Evolutionary conservation across 2,888 invertebrate genomes (phyloP).

Genomic region (Eupsilia transversa): DNA sequence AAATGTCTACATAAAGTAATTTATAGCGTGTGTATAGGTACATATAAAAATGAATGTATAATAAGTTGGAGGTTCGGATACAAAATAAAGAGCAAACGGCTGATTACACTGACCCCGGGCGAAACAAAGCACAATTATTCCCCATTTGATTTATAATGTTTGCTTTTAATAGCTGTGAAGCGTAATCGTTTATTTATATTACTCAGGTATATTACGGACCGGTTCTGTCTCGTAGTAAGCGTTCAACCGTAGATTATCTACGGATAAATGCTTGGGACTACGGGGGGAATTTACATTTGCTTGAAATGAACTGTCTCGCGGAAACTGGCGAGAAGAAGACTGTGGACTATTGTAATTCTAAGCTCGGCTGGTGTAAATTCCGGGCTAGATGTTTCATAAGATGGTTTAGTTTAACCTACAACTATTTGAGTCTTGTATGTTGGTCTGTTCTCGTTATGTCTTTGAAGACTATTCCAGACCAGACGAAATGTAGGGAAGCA

Average conservation of each 20-base stretch:
- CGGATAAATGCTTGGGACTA: conserved; percentile 52
- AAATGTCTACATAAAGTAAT: conserved; percentile 64
- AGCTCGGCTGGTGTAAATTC: conserved; percentile 30
- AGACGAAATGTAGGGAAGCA: neutral
- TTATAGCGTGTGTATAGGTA: conserved; percentile 59
- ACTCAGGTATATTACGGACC: conserved; percentile 69
- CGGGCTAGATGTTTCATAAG: conserved; percentile 22
- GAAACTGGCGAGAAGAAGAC: conserved; percentile 41
- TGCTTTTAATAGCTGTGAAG: conserved; percentile 82
- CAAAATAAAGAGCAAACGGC: conserved; percentile 80
- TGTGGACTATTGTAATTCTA: conserved; percentile 49
- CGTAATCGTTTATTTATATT: conserved; percentile 82
- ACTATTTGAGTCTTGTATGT: conserved; percentile 3
- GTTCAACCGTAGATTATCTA: conserved; percentile 50
- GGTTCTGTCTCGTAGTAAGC: conserved; percentile 56
- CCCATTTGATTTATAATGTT: conserved; percentile 85
- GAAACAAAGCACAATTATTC: conserved; percentile 87
- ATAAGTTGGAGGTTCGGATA: conserved; percentile 72
- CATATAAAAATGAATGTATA: conserved; percentile 72
- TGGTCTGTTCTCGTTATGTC: neutral
- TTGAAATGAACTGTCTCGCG: conserved; percentile 58
- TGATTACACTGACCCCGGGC: conserved; percentile 88
- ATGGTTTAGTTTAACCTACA: conserved; percentile 10
- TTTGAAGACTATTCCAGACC: neutral
- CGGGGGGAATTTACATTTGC: conserved; percentile 52